A percentile compares a stretch with the other conserved stretches of the same genome.
Evolutionary conservation across 1,140 invertebrate genomes (phyloP).

Genomic region (Mycetomoellerius zeteki): DNA sequence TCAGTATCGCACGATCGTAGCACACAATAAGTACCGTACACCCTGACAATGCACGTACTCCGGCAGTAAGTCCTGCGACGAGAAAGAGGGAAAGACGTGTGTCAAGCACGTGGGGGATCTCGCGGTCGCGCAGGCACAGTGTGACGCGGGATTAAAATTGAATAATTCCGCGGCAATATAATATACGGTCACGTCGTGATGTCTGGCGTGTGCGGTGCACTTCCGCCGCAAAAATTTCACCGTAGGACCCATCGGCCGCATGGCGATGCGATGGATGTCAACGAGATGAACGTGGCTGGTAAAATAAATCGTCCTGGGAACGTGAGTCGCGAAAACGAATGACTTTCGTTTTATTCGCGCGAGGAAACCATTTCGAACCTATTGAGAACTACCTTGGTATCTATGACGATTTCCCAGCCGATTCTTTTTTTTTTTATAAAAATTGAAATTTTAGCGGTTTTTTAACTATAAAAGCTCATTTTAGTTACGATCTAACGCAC

Average conservation of each 20-base stretch:
- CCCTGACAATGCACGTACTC: neutral
- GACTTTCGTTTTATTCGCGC: neutral
- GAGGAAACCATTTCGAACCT: neutral
- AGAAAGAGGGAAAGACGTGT: constrained; percentile 28
- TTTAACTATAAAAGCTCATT: neutral
- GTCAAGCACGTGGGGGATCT: constrained; percentile 53
- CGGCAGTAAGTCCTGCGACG: neutral
- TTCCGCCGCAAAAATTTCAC: constrained; percentile 55
- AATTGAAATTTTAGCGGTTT: neutral
- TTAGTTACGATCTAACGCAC: neutral
- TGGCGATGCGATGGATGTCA: constrained; percentile 25
- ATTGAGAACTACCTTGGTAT: neutral
- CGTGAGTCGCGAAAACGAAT: constrained; percentile 29
- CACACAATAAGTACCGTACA: neutral
- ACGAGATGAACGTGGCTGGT: constrained; percentile 24
- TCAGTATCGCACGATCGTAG: neutral
- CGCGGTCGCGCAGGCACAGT: constrained; percentile 16
- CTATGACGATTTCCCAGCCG: neutral
- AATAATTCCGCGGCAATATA: constrained; percentile 65
- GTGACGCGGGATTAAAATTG: constrained; percentile 66
- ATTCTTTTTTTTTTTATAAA: neutral
- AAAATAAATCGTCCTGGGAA: constrained; percentile 23
- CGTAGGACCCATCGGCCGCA: constrained; percentile 4
- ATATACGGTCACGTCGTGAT: constrained; percentile 54
- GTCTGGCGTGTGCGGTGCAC: neutral